phyloP scores from a whole-genome alignment of 2,797 vertebrate species.

The Falco biarmicus region DNA sequence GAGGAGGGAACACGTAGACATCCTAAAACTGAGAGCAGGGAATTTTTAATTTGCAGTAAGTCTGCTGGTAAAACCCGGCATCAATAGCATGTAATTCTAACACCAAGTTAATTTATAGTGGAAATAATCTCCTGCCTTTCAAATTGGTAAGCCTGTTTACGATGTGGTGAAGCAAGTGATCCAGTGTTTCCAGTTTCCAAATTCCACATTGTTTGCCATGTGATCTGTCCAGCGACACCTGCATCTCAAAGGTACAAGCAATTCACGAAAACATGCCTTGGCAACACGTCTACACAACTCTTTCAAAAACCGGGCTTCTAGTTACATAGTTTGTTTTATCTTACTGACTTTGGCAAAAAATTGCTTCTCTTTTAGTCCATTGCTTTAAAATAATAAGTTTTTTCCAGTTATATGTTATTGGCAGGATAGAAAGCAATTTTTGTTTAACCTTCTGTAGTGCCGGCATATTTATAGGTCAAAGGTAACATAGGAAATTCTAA shows the following conservation, averaged over 20 bases:
- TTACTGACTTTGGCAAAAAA: not conserved
- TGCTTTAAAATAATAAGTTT: not conserved
- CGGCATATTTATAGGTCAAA: not conserved
- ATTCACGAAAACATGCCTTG: not conserved
- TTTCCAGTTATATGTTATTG: not conserved
- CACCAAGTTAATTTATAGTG: not conserved
- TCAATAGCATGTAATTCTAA: not conserved
- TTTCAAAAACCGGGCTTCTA: not conserved
- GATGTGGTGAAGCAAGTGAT: not conserved
- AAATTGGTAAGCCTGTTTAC: not conserved
- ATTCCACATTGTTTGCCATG: not conserved
- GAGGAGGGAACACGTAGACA: not conserved
- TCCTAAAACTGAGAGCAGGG: not conserved
- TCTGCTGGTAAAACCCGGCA: not conserved
- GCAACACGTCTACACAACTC: not conserved
- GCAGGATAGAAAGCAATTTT: not conserved
- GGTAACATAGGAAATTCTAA: not conserved
- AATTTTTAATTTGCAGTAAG: not conserved
- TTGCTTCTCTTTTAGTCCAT: not conserved
- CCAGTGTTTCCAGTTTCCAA: not conserved
- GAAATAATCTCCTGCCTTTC: not conserved
- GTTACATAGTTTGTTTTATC: not conserved
- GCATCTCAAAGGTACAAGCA: not conserved
- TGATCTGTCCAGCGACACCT: not conserved
- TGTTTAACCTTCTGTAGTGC: not conserved